Base-by-base conservation (phyloP, 1,140 invertebrate genomes). In the Procambarus clarkii region DNA sequence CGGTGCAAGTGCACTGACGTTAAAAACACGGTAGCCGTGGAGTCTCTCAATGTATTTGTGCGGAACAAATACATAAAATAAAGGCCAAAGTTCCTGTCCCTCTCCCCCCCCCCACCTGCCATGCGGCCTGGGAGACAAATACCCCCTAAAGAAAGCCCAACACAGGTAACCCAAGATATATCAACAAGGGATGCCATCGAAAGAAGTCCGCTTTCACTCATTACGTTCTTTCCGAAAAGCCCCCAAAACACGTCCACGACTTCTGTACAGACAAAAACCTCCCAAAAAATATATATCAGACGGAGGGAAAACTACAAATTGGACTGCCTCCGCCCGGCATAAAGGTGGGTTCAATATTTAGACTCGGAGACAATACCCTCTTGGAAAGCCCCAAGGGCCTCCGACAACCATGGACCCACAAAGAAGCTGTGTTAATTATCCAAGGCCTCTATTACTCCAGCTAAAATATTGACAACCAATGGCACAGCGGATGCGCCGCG, bases 391-490 rank as follows among this genome's bases (percentile, higher is more conserved):
- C 78, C 71, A 54, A 71, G 86, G 78, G 78, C 71, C 79, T 71
- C 58, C 60, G 86, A 71, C 60, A 88, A 88, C 86, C 86, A 88
- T 69, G 78, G 86, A 21, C 24, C n/a, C 86, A 88, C 77, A 88
- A 88, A 81, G 78, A 81, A 81, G 58, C 86, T 46, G 86, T 81
- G 86, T 88, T 88, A 88, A 88, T 88, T 88, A 88, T 88, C 86
- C 86, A 80, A 88, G 76, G 54, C 78, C 86, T 80, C 86, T 81
- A 81, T 88, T 88, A 81, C 86, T 81, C 86, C 46, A 44, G 34
- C 86, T 88, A 81, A 81, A 88, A 88, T 88, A 88, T 88, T 88
- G 86, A 88, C 86, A 88, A 88, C 86, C 86, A 88, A 88, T 88
- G 86, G 77, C 86, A 69, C 77, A 88, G 48, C 77, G 86, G 86